Evolutionary conservation across 2,888 invertebrate genomes (phyloP).

Genomic region (Celastrina argiolus): DNA sequence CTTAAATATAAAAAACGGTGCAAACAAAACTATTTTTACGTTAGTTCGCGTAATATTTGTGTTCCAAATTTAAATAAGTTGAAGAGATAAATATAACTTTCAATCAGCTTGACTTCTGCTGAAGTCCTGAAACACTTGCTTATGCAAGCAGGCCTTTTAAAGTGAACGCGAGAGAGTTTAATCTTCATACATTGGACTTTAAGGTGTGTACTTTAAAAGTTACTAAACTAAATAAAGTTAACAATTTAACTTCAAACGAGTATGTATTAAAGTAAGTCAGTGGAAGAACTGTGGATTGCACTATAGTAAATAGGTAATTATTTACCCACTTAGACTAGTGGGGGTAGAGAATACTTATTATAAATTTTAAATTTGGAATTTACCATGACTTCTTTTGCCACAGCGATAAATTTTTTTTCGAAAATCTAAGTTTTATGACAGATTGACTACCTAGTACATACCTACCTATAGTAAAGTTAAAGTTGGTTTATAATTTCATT

Average conservation of each 20-base stretch:
- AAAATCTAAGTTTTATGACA: too few relatives aligned
- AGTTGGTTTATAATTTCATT: too few relatives aligned
- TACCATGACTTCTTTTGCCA: too few relatives aligned
- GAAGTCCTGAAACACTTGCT: conserved; percentile 7
- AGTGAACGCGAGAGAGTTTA: conserved; percentile 2
- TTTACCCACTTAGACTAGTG: too few relatives aligned
- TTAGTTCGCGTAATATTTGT: background rate
- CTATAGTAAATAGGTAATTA: too few relatives aligned
- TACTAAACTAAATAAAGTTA: too few relatives aligned
- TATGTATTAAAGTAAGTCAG: background rate
- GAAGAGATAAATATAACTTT: background rate
- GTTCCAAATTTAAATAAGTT: conserved; percentile 3
- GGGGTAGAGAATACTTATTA: too few relatives aligned
- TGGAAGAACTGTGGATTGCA: background rate
- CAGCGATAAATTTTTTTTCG: too few relatives aligned
- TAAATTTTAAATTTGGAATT: too few relatives aligned
- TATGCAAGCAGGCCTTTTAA: conserved; percentile 8
- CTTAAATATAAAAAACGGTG: background rate
- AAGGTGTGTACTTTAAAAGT: background rate
- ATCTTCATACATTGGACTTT: conserved; percentile 1
- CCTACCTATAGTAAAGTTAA: too few relatives aligned
- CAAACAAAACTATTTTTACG: background rate
- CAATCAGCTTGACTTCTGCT: background rate
- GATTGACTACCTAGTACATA: too few relatives aligned
- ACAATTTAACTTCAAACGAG: background rate